phyloP scores from a whole-genome alignment of 2,888 invertebrate species.

The Heliconius ethilla region DNA sequence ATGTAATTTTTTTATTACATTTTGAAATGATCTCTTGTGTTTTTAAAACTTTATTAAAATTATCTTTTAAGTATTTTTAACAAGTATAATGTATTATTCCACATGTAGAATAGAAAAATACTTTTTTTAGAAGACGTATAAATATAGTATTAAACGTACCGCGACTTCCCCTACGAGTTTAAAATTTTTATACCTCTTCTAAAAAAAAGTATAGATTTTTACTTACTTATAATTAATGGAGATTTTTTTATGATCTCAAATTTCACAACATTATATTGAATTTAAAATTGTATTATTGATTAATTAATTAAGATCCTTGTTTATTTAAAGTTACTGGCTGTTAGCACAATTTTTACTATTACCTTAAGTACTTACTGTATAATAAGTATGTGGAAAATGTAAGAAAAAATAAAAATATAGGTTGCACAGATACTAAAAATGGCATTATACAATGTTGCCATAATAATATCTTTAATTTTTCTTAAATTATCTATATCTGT shows the following conservation, averaged over 20 bases:
- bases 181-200: neutral
- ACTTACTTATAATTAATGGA: neutral
- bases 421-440: neutral
- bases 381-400: constrained; percentile 15
- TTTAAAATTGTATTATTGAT: neutral
- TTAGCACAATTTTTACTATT: constrained; percentile 23
- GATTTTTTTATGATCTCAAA: constrained; percentile 1
- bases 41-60: neutral
- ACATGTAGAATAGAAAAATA: neutral
- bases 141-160: neutral
- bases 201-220: neutral
- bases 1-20: neutral
- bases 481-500: constrained; percentile 34
- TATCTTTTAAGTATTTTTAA: neutral
- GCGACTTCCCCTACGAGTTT: neutral
- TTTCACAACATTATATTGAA: constrained; percentile 3
- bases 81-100: neutral
- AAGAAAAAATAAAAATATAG: constrained; percentile 5
- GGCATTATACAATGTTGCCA: neutral
- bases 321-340: neutral
- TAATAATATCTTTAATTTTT: constrained; percentile 25
- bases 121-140: constrained; percentile 5
- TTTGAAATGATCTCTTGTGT: neutral
- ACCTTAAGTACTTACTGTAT: constrained; percentile 16
- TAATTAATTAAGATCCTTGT: neutral